These are phyloP conservation scores for Eueides isabella DNA, from an alignment of 1,140 invertebrate species.

Conservation along the genomic window DNA sequence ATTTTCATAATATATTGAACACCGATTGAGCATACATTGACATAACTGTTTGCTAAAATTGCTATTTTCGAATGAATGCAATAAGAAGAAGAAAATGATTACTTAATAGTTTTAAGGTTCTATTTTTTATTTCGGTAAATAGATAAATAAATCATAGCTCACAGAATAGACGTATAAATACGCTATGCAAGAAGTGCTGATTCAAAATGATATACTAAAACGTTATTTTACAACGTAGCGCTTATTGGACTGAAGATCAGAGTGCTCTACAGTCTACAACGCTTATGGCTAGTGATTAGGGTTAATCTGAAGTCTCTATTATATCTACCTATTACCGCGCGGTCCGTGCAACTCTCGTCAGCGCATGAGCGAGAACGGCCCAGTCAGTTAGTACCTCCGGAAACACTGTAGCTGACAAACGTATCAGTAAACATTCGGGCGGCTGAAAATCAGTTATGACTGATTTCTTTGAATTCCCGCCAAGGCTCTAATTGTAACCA, in stretches of 20 bases:
- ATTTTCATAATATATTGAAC: background rate
- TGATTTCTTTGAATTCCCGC: constrained; percentile 45
- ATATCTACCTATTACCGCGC: constrained; percentile 24
- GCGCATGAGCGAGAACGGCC: constrained; percentile 68
- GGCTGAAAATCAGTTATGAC: constrained; percentile 53
- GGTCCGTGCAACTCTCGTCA: constrained; percentile 42
- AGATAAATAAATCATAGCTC: no score
- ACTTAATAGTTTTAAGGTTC: no score
- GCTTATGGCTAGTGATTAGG: constrained; percentile 58
- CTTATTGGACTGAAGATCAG: constrained; percentile 26
- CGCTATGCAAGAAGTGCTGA: background rate
- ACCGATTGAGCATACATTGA: background rate
- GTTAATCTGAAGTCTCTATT: constrained; percentile 26
- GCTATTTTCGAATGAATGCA: no score
- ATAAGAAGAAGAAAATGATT: no score
- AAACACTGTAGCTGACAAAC: constrained; percentile 46
- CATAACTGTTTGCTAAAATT: no score
- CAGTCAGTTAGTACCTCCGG: constrained; percentile 56
- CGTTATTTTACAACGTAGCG: background rate
- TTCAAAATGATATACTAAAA: background rate
- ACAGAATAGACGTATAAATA: no score
- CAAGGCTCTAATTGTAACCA: constrained; percentile 31
- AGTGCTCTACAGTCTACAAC: constrained; percentile 25
- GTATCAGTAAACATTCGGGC: constrained; percentile 23
- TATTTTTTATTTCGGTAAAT: no score